Percentiles rank a stretch among this genome's conserved stretches.
Evolutionary conservation across 2,797 vertebrate species (phyloP).

Genomic region (Gallirallus australis): DNA sequence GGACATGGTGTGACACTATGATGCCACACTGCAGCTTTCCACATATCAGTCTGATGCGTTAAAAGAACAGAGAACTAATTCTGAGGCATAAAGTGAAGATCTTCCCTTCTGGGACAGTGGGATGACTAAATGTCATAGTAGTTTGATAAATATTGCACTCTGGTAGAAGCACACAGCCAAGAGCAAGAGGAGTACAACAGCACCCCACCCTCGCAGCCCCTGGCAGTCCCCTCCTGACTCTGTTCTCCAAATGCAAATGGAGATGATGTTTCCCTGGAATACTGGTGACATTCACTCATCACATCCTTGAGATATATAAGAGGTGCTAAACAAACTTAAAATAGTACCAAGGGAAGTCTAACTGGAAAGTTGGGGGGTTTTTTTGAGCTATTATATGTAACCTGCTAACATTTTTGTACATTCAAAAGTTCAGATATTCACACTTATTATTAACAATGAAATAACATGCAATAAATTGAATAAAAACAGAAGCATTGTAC

Average conservation of each 20-base stretch:
- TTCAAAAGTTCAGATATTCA: neutral
- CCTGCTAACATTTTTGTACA: neutral
- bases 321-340: neutral
- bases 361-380: neutral
- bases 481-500: neutral
- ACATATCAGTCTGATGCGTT: neutral
- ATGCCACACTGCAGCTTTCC: neutral
- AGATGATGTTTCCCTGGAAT: neutral
- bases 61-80: neutral
- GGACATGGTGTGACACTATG: neutral
- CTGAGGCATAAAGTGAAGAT: too few species aligned
- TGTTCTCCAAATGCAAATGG: accelerated
- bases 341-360: neutral
- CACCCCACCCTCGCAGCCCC: neutral
- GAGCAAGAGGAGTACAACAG: neutral
- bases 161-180: neutral
- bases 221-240: neutral
- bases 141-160: accelerated
- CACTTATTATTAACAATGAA: neutral
- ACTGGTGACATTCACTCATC: neutral
- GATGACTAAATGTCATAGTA: neutral
- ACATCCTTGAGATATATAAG: neutral
- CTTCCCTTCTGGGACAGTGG: neutral
- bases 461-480: neutral
- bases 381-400: neutral